Base-by-base conservation (phyloP, 2,888 invertebrate genomes). In the Platycheirus rosarum region DNA sequence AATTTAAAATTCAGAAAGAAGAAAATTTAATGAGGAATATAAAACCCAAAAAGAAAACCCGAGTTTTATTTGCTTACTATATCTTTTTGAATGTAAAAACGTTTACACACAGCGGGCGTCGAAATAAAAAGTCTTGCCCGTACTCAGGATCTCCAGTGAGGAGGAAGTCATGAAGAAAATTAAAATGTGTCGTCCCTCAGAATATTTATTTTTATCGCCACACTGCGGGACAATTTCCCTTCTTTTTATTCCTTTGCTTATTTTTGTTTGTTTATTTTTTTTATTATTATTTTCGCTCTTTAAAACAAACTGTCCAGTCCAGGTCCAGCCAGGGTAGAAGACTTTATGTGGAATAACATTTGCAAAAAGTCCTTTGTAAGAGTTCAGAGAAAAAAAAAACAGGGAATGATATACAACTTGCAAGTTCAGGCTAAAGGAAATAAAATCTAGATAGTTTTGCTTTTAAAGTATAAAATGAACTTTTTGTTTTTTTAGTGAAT, bases 141-240 rank as follows among this genome's bases (percentile, higher is more conserved):
- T 8, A 26, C 60, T 44, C 44, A 26, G 23, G 0, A 26, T 16
- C 44, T 40, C 44, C 13, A 68, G 18, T 35, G 20, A 32, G 37
- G 51, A 51, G 44, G 29, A 62, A 48, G 42, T 60, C 71, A 65
- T 71, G 51, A 48, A 53, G 63, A 62, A 57, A 79, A 79, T 74
- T 69, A 69, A 79, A 74, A 79, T 74, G 74, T 80, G 51, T 80
- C 51, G 65, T 75, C 42, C 37, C 26, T 70, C 37, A 35, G 69
- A 57, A 46, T 70, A 70, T 75, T 75, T 70, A 65, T 80, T 75
- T 80, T 80, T 80, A 80, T 80, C 75, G 65, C 65, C 57, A 75
- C 65, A 53, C 75, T 66, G 80, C 75, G 75, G 70, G 70, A 74
- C 65, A 60, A 37, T 68, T 70, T 69, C 62, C 53, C 68, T 49